Base-by-base conservation (phyloP, 2,113 vertebrate genomes). In the Bubo scandiacus region DNA sequence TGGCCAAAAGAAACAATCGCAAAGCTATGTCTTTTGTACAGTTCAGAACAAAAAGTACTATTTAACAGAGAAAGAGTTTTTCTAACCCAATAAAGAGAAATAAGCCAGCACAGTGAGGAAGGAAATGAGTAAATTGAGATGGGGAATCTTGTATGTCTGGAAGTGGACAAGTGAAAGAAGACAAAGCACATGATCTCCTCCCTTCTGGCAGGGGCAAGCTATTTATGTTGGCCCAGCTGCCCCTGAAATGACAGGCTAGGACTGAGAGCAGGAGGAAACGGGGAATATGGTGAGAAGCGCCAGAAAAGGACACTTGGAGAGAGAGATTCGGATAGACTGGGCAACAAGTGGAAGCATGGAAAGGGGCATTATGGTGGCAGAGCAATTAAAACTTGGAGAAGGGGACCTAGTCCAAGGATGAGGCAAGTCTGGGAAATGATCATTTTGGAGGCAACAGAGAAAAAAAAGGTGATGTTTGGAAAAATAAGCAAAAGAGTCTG, bases 151-250 rank as follows among this genome's bases (percentile, higher is more conserved):
- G 26, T 38, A 43, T 19, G 42, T 78, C 47, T 92, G 81, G 36
- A 81, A 92, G 26, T 7, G 3, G 58, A 88, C 71, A 86, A 94
- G 54, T 65, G 38, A 91, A 83, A 86, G 27, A 82, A 86, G 71
- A 90, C 82, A 92, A 54, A 96, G 67, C 54, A 89, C 57, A 72
- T 75, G 68, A 92, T 61, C 83, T 91, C 45, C 72, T 90, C 52
- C 38, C 23, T 85, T 81, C 71, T 71, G 66, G 61, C 81, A 81
- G 19, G 12, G n/a, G 21, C 9, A 66, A 58, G 57, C 40, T 94
- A 91, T 75, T 96, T 75, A 14, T 32, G 43, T 54, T 85, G 90
- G 65, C 65, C 27, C 57, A 68, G 38, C 58, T 83, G 79, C 9
- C 40, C 23, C 32, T 63, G 78, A 87, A 84, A 79, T 68, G 65